phyloP scores from a whole-genome alignment of 2,888 invertebrate genomes.

The Pseudococcus viburni region DNA sequence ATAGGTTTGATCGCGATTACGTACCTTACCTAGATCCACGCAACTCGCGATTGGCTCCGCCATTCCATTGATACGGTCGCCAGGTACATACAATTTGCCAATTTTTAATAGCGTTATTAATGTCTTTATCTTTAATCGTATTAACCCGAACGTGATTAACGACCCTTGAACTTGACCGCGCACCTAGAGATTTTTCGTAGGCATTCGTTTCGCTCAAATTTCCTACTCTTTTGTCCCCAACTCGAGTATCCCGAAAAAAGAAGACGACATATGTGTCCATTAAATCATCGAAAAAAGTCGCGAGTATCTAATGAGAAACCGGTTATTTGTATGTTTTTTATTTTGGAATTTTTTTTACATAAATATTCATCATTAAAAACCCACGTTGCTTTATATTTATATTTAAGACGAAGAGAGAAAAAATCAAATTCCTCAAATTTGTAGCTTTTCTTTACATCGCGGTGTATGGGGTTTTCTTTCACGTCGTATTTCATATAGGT shows the following conservation, averaged over 20 bases:
- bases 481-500: not conserved
- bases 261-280: slow-evolving; percentile 21
- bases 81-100: slow-evolving; percentile 12
- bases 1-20: not conserved
- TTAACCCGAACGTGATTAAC: slow-evolving; percentile 19
- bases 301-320: slow-evolving; percentile 40
- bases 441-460: not conserved
- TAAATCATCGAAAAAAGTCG: slow-evolving; percentile 45
- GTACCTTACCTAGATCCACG: too few species aligned
- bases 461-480: not conserved
- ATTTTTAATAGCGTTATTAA: slow-evolving; percentile 48
- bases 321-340: slow-evolving; percentile 7
- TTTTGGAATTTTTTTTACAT: slow-evolving; percentile 19
- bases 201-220: not conserved
- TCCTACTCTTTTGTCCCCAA: not conserved
- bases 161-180: slow-evolving; percentile 21
- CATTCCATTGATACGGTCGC: not conserved
- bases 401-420: not conserved
- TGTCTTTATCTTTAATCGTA: slow-evolving; percentile 47
- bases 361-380: slow-evolving; percentile 43
- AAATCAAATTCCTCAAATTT: slow-evolving; percentile 20
- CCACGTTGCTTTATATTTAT: slow-evolving; percentile 30
- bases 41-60: too few species aligned
- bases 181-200: not conserved
- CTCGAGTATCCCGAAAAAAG: not conserved